These are phyloP conservation scores for Eristalinus sepulchralis DNA, from an alignment of 2,888 invertebrate species.

Conservation along the genomic window DNA sequence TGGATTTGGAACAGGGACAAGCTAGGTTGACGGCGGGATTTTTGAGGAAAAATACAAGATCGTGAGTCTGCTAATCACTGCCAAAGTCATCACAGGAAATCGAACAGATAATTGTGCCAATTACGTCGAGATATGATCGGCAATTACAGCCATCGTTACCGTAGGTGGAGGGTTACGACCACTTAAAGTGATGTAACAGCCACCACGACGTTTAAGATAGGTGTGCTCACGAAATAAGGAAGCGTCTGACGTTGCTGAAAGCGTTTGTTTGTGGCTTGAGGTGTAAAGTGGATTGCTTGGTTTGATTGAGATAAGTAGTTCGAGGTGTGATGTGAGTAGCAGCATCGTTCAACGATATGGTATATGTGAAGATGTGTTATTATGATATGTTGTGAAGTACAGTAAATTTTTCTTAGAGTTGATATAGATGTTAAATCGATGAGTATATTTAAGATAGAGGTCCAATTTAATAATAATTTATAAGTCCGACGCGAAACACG, in stretches of 20 bases:
- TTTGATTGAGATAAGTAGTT: not conserved
- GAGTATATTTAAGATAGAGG: too few species aligned
- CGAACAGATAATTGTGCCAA: not conserved
- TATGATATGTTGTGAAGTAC: too few species aligned
- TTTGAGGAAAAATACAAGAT: not conserved
- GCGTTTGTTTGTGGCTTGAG: not conserved
- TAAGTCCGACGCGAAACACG: too few species aligned
- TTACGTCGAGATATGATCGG: not conserved
- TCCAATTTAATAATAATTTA: too few species aligned
- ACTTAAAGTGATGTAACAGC: not conserved
- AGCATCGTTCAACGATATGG: too few species aligned
- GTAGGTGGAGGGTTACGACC: constrained; percentile 1
- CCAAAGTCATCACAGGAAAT: not conserved
- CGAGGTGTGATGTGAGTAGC: too few species aligned
- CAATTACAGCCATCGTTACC: not conserved
- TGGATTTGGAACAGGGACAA: not conserved
- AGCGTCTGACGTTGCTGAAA: not conserved
- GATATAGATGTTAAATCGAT: too few species aligned
- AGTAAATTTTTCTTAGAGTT: too few species aligned
- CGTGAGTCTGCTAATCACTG: not conserved
- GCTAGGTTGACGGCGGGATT: not conserved
- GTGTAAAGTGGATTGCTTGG: not conserved
- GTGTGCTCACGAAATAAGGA: not conserved
- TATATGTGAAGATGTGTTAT: too few species aligned
- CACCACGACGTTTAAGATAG: too few species aligned